A percentile compares a stretch with the other conserved stretches of the same genome.
Conservation (phyloP, 2,113 vertebrate species). For the Rousettus leschenaultii region DNA sequence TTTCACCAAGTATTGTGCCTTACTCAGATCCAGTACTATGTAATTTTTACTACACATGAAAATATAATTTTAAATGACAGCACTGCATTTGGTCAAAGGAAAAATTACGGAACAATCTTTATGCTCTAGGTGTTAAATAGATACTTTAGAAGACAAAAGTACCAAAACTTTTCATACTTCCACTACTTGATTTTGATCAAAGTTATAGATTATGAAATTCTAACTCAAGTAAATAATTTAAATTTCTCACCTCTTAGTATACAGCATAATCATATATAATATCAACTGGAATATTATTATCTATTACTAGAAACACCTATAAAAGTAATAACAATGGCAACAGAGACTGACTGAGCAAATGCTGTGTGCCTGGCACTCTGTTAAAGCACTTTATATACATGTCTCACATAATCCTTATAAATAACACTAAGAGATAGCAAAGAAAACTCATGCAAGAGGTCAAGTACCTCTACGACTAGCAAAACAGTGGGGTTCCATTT, state of each 20-base stretch:
- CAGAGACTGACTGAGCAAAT: neutral
- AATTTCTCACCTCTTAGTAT: neutral
- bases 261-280: neutral
- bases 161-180: neutral
- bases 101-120: neutral
- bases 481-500: neutral
- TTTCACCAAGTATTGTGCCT: neutral
- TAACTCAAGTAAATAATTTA: conserved; percentile 1
- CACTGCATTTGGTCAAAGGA: neutral
- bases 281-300: neutral
- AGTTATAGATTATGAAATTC: neutral
- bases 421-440: neutral
- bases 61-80: conserved; percentile 16
- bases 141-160: conserved; percentile 8
- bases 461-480: neutral
- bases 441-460: neutral
- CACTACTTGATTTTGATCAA: neutral
- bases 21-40: neutral
- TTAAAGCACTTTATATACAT: neutral
- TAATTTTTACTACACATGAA: neutral
- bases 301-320: neutral
- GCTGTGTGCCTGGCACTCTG: neutral
- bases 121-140: neutral
- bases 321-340: neutral
- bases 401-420: neutral